phyloP scores from a whole-genome alignment of 2,113 vertebrate genomes.

The Nerophis ophidion region DNA sequence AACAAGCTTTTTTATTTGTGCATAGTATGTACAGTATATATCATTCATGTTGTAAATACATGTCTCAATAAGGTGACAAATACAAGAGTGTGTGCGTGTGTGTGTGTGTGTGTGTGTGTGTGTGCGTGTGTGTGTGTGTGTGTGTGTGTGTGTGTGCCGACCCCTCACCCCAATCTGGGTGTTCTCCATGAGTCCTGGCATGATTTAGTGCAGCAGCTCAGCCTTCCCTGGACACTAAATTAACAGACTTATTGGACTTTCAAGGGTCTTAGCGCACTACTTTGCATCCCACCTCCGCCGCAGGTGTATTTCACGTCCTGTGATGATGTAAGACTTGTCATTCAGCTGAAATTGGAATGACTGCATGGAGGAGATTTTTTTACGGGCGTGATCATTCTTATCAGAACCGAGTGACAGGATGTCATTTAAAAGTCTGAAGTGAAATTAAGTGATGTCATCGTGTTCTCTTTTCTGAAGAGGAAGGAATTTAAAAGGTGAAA shows the following conservation, averaged over 20 bases:
- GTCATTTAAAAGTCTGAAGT: slow-evolving; percentile 50
- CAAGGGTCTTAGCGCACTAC: slow-evolving; percentile 61
- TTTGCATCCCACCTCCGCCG: slow-evolving; percentile 56
- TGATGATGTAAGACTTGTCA: slow-evolving; percentile 59
- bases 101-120: no score
- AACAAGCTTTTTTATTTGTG: no score
- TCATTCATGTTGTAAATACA: no score
- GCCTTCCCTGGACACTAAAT: slow-evolving; percentile 63
- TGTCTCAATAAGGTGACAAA: no score
- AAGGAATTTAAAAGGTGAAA: no score
- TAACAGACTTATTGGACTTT: slow-evolving; percentile 67
- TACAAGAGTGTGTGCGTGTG: no score
- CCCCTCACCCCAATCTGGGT: slow-evolving; percentile 59
- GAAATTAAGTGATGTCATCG: slow-evolving; percentile 28
- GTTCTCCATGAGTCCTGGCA: slow-evolving; percentile 50
- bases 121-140: slow-evolving; percentile 35
- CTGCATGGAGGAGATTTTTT: slow-evolving; percentile 50
- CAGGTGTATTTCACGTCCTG: slow-evolving; percentile 47
- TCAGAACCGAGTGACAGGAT: slow-evolving; percentile 40
- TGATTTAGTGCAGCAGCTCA: slow-evolving; percentile 66
- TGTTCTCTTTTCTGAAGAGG: slow-evolving; percentile 25
- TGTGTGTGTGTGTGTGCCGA: slow-evolving; percentile 39
- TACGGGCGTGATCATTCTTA: slow-evolving; percentile 56
- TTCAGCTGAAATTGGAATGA: slow-evolving; percentile 56
- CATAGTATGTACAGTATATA: no score